Base-by-base conservation (phyloP, 2,888 invertebrate species). In the Erynnis tages region DNA sequence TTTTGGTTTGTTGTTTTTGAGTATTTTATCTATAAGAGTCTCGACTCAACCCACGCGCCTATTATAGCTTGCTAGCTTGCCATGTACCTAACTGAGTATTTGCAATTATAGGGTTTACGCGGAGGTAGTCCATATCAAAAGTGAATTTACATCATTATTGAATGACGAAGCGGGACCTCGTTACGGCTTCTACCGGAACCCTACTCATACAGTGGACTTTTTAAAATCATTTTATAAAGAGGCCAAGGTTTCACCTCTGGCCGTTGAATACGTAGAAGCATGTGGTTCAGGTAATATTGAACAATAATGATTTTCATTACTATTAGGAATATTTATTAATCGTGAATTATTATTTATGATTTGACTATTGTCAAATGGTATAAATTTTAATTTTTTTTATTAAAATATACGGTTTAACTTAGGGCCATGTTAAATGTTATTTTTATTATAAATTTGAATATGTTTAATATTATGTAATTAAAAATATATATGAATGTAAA, bases 241-340 rank as follows among this genome's bases (percentile, higher is more conserved):
- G 67, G 91, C 93, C 10, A 14, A 14, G 3, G 29, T 97, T 6
- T 85, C 92, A 37, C 95, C 96, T 0, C 71, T 80, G 3, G 80
- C 86, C 0, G 90, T 98, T 4, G 92, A 92, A 56, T 98, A 93
- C 71, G 90, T 98, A 1, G 97, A 97, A 82, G 96, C 96, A 19
- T 96, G 96, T 65, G 94, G 95, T 54, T 93, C 94, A 55, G 95
- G 95, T 85, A 65, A 45, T 8, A 14, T 10, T 34, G 0, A 34
- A 16, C n/a, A 16, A 13, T 34, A 11, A 29, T 13, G 10, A 10
- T 27, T 2, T 10, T 1, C 27, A 27, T 10, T n/a, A 10, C 1
- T 8, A n/a, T 8, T 5, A 27, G 2, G 2, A 27, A 27, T n/a
- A 7, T 7, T 6, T 2, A 25, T 7, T 8, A 7, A 25, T 1